A percentile compares a stretch with the other conserved stretches of the same genome.
Conservation (phyloP, 2,888 invertebrate genomes). For the Crematogaster levior region DNA sequence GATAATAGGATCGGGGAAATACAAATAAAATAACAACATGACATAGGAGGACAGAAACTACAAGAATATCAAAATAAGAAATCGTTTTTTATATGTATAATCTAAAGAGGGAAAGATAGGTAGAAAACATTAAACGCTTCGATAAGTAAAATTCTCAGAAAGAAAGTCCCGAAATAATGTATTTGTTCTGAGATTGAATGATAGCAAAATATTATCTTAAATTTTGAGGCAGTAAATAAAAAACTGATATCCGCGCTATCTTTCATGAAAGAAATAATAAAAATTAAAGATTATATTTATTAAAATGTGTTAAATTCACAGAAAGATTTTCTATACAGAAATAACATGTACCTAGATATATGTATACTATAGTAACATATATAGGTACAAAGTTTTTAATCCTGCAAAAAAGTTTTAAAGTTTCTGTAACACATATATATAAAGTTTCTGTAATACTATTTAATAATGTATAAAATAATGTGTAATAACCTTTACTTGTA, state of each 20-base stretch:
- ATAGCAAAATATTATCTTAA: background rate
- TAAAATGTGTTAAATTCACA: background rate
- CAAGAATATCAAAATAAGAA: background rate
- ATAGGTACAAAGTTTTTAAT: background rate
- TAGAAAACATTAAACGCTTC: background rate
- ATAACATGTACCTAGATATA: too few species aligned
- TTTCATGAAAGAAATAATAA: background rate
- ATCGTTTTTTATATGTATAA: background rate
- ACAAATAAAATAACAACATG: constrained; percentile 5
- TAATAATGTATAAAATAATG: too few species aligned
- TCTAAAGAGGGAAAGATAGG: background rate
- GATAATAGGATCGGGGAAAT: background rate
- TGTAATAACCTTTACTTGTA: background rate
- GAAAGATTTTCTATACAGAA: background rate
- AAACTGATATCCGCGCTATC: background rate
- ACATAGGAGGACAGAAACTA: background rate
- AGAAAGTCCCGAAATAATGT: background rate
- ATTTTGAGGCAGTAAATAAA: background rate
- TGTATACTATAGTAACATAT: background rate
- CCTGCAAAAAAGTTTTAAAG: background rate
- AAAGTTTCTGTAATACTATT: too few species aligned
- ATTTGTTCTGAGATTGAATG: background rate
- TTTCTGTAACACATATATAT: too few species aligned
- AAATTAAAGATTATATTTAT: background rate
- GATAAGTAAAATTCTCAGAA: background rate